Base-by-base conservation (phyloP, 2,888 invertebrate genomes). In the Drosophila nigricruria region DNA sequence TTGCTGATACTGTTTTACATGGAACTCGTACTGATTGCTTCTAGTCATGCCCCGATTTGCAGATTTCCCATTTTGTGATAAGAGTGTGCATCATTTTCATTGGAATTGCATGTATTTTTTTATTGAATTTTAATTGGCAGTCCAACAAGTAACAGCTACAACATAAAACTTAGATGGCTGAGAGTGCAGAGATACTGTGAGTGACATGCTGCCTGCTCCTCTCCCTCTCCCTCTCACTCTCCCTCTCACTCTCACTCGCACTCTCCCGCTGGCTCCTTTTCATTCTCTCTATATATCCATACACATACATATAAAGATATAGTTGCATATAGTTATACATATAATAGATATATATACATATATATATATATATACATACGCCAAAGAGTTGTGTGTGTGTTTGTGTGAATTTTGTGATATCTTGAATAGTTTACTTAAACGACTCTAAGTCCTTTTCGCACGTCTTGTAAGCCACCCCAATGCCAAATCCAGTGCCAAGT, bases 21-120 rank as follows among this genome's bases (percentile, higher is more conserved):
- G 91, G 91, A 91, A 91, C 90, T 91, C 82, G 91, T 91, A 91
- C 91, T 91, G 91, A 91, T 91, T 91, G 91, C 91, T 91, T 77
- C 90, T 86, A 91, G 91, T 91, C 91, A 91, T 91, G 91, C 91
- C 91, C 90, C 83, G 91, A 91, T 90, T 88, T 74, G 79, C 54
- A 73, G 91, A 81, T 88, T 85, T 82, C 62, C 80, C 81, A 88
- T 85, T 89, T 73, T 61, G 72, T 73, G 86, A 86, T 86, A 89
- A 82, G 73, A 30, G 68, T 59, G 66, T 60, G 67, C 71, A 80
- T 86, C 83, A 84, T 84, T 91, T 91, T 90, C 90, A 71, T 72
- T 79, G 90, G 87, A 90, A 89, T 82, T 74, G 89, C 75, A 72
- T 71, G 74, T 77, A 73, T 77, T 90, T 88, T 88, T 84, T 89